Evolutionary conservation across 2,113 vertebrate species (phyloP).

Genomic region (Onychostruthus taczanowskii): DNA sequence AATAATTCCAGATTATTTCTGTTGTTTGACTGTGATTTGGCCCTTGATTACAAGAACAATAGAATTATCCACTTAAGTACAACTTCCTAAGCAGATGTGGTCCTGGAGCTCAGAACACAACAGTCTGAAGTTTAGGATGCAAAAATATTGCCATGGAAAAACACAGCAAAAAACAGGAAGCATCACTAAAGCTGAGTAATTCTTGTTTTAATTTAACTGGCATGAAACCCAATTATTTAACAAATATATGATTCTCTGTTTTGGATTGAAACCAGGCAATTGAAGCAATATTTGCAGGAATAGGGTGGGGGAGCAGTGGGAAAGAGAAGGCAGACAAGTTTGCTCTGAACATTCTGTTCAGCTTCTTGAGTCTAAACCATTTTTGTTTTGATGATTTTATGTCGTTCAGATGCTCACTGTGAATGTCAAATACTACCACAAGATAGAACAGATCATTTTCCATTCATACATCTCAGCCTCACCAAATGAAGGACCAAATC

Average conservation of each 20-base stretch:
- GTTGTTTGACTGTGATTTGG: not conserved
- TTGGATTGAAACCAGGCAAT: not conserved
- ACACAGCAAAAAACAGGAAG: not conserved
- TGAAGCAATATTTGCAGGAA: not conserved
- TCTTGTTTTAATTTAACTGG: not conserved
- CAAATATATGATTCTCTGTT: not conserved
- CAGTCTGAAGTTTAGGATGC: not conserved
- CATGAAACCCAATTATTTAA: not conserved
- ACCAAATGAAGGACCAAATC: not conserved
- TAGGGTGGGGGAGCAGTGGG: accelerated
- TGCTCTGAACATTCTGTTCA: not conserved
- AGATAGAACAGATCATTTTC: not conserved
- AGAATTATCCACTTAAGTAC: not conserved
- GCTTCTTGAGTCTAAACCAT: not conserved
- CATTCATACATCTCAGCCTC: not conserved
- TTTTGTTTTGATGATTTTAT: not conserved
- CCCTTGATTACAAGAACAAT: not conserved
- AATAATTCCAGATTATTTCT: not conserved
- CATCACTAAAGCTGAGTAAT: not conserved
- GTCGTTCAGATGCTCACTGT: not conserved
- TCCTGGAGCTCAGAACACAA: not conserved
- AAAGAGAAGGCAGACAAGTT: not conserved
- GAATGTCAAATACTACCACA: not conserved
- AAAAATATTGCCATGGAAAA: constrained; percentile 4
- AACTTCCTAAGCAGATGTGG: not conserved